Evolutionary conservation across 2,888 invertebrate genomes (phyloP), one percentile per base, ranked within the genome.

Genomic region (Macaria liturata): DNA sequence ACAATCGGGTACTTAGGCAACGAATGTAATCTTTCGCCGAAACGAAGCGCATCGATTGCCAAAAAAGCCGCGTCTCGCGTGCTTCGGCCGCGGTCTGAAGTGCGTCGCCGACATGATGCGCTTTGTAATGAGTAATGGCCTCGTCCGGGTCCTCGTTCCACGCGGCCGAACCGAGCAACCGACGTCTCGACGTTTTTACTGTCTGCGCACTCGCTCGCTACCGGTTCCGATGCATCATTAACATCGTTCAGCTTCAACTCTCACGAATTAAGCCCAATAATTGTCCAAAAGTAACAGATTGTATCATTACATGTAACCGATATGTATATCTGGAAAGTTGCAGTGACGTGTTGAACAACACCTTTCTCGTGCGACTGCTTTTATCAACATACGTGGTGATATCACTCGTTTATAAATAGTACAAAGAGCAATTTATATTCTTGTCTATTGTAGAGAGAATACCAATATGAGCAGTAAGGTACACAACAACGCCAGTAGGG

Each of bases 1-100:
- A 88, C 88, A 91, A 90, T 88, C 88, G 80, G 77, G 84, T 83
- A 88, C 88, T 88, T 85, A 85, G 84, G 81, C 80, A 76, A 83
- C 78, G 78, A 88, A 84, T 80, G 83, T 81, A 85, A 88, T 88
- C 85, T 81, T 91, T 90, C 88, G 75, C 77, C 78, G 91, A 88
- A 89, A 83, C 81, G 84, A 67, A 72, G 76, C 80, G 79, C 80
- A 74, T 68, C 79, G 81, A 75, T 81, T 88, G 90, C 89, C 90
- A 90, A 91, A 88, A 90, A 87, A 84, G 72, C 67, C 74, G 68
- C 66, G 61, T 69, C 66, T 76, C 77, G 81, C 78, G 76, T 74
- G 78, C 72, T 72, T 71, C 74, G 71, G 34, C 4, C 34, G 34
- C 34, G 34, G 5, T 1, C 34, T 37, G 34, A 37, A 30, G 9